A percentile compares a stretch with the other conserved stretches of the same genome.
Evolutionary conservation across 1,140 invertebrate species (phyloP).

Genomic region (Drosophila repleta): DNA sequence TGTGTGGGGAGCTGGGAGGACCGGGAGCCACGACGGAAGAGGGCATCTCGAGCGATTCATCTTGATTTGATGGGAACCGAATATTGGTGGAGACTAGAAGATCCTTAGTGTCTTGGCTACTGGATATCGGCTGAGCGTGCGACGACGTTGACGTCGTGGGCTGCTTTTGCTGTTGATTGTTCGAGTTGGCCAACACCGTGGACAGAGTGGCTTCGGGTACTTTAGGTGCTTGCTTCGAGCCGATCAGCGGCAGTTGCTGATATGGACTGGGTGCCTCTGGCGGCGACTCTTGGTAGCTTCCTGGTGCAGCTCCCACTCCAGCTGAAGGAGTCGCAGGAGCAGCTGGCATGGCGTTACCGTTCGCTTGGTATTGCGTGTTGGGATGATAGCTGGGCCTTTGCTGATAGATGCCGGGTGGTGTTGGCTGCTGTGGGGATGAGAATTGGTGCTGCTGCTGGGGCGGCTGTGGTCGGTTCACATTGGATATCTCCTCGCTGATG

Average conservation of each 20-base stretch:
- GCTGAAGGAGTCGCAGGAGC: constrained; percentile 22
- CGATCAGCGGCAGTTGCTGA: constrained; percentile 72
- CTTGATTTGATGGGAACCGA: constrained; percentile 73
- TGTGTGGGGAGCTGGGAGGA: constrained; percentile 51
- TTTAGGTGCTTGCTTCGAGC: constrained; percentile 41
- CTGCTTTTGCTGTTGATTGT: neutral
- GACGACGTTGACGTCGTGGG: neutral
- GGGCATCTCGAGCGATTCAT: constrained; percentile 53
- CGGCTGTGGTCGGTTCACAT: constrained; percentile 54
- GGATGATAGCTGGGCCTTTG: constrained; percentile 51
- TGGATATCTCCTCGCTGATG: constrained; percentile 76
- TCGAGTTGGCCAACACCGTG: constrained; percentile 1
- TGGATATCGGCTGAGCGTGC: constrained; percentile 3
- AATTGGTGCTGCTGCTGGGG: neutral
- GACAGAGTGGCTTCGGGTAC: neutral
- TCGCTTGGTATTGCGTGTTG: constrained; percentile 45
- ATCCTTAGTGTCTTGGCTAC: constrained; percentile 65
- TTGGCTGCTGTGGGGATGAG: constrained; percentile 20
- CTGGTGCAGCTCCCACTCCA: neutral
- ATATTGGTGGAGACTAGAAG: constrained; percentile 77
- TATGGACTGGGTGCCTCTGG: constrained; percentile 73
- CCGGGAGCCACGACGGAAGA: constrained; percentile 39
- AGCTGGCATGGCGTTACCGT: constrained; percentile 48
- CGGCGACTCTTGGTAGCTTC: constrained; percentile 53
- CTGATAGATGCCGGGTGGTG: constrained; percentile 33